phyloP scores from a whole-genome alignment of 1,140 invertebrate genomes.

The Rhynchophorus ferrugineus region DNA sequence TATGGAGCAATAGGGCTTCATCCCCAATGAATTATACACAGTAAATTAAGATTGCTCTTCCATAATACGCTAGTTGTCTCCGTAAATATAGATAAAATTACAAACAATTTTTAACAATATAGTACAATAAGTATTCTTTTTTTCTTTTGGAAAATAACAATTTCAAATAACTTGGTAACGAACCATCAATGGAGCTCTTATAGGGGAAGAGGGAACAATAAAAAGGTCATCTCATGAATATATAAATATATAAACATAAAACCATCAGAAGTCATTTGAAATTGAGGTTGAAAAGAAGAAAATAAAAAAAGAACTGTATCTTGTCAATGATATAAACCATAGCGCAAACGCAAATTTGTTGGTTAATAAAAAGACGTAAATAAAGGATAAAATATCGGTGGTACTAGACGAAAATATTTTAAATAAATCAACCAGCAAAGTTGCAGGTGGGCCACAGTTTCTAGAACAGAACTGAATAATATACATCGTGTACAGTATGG shows the following conservation, averaged over 20 bases:
- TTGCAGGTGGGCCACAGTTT: not conserved
- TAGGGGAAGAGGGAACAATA: too few species aligned
- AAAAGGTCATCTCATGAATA: constrained; percentile 11
- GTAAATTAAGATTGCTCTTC: not conserved
- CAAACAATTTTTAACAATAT: constrained; percentile 23
- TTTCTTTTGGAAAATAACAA: constrained; percentile 10
- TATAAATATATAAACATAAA: constrained; percentile 6
- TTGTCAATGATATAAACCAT: constrained; percentile 1
- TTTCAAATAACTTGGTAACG: constrained; percentile 23
- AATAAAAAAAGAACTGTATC: not conserved
- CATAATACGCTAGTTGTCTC: constrained; percentile 15
- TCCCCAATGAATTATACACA: not conserved
- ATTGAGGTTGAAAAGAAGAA: constrained; percentile 7
- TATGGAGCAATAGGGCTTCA: not conserved
- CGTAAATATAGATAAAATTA: constrained; percentile 15
- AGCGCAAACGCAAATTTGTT: not conserved
- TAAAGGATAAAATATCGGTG: not conserved
- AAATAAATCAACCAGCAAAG: not conserved
- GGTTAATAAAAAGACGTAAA: not conserved
- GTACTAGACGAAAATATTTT: not conserved
- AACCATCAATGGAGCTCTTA: too few species aligned
- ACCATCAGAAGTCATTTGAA: constrained; percentile 7
- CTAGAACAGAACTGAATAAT: constrained; percentile 5
- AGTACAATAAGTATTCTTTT: too few species aligned
- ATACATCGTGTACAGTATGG: constrained; percentile 16